Base-by-base conservation (phyloP, 2,113 vertebrate species). In the Megaptera novaeangliae region DNA sequence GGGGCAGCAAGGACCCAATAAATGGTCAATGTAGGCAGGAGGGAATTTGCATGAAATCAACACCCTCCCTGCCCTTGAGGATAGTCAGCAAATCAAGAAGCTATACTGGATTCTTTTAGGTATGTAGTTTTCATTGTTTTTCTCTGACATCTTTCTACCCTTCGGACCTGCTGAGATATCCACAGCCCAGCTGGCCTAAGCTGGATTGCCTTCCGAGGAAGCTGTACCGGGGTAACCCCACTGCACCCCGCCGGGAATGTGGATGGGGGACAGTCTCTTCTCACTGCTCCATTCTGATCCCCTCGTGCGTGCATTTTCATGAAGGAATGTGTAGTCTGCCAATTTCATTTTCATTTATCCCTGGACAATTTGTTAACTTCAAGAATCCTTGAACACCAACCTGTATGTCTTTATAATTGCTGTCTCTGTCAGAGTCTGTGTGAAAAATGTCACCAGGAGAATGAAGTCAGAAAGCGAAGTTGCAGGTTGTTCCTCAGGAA, bases 291-390 rank as follows among this genome's bases (percentile, higher is more conserved):
- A 34, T 52, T 89, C 87, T 21, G 17, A 55, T 97, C 85, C 78
- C 92, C 89, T 92, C 82, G 55, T 81, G 44, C 17, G 14, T 95
- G 97, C 97, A 91, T 97, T 98, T 98, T 98, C 96, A 90, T 96
- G 98, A 98, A 98, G 98, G 88, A 98, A 97, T 93, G 95, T 98
- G 98, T 96, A 98, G 98, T 95, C 98, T 98, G 98, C 98, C 98
- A 98, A 97, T 97, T 98, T 98, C 98, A 95, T 98, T 98, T 98
- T 98, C 98, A 98, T 98, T 98, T 98, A 98, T 98, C 98, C 98
- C 98, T 64, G 98, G 98, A 98, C 98, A 97, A 98, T 98, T 98
- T 98, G 99, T 98, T 98, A 98, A 98, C 97, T 98, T 98, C 84
- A 91, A 95, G 93, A 84, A 97, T 98, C 98, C 97, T 75, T 97